These are phyloP conservation scores for Miichthys miiuy DNA, from an alignment of 2,797 vertebrate genomes.

Conservation along the genomic window DNA sequence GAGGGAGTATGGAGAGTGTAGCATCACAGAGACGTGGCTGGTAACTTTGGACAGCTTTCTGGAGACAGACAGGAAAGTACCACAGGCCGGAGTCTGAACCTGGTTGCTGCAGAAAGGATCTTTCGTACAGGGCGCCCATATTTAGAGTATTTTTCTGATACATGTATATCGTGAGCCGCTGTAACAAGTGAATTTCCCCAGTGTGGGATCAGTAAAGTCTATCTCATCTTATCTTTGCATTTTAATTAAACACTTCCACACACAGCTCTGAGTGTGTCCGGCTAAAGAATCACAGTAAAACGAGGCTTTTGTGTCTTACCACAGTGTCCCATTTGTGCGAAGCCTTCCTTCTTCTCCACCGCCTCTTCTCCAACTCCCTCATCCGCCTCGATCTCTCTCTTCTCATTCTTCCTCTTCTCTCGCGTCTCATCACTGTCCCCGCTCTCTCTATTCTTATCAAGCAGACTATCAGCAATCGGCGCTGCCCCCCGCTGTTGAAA, in stretches of 20 bases:
- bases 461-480: conserved; percentile 73
- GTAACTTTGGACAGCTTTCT: too few relatives aligned
- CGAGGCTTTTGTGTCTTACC: conserved; percentile 63
- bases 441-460: conserved; percentile 74
- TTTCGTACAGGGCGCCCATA: too few relatives aligned
- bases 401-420: conserved; percentile 70
- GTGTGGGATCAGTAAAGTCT: too few relatives aligned
- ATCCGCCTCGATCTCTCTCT: conserved; percentile 78
- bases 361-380: conserved; percentile 78
- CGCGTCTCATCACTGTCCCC: conserved; percentile 53
- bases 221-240: neutral
- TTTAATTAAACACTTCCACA: neutral
- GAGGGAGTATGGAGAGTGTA: too few relatives aligned
- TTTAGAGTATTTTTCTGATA: too few relatives aligned
- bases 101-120: too few relatives aligned
- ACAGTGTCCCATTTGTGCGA: conserved; percentile 55
- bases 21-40: too few relatives aligned
- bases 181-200: too few relatives aligned
- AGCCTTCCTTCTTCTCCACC: conserved; percentile 60
- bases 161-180: too few relatives aligned
- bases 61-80: too few relatives aligned
- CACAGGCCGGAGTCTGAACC: too few relatives aligned
- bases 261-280: neutral
- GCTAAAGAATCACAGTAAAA: neutral
- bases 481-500: conserved; percentile 74